Base-by-base conservation (phyloP, 2,113 vertebrate species). In the Austrofundulus limnaeus region DNA sequence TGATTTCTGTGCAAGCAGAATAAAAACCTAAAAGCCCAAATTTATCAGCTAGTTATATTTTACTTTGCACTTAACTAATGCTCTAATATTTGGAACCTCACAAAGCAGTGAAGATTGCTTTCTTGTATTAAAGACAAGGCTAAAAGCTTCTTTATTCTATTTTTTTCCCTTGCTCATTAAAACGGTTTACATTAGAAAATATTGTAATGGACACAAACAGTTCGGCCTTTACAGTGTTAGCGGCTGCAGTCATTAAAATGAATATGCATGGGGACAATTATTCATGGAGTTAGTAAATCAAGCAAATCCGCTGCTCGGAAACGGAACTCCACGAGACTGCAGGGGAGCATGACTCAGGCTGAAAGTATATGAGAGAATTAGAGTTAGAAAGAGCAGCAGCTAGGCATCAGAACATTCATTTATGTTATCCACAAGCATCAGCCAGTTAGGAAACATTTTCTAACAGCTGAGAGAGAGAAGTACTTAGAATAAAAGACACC, bases 391-490 rank as follows among this genome's bases (percentile, higher is more conserved):
- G 57, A 69, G 71, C 53, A 56, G 68, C 57, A 47, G 69, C 43
- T 21, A 59, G 20, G 16, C 58, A 61, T 1, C 2, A 38, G 55
- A 28, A 60, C 46, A 69, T 46, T 66, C 61, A 67, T 42, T 42
- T 31, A 21, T 58, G 72, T 73, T 72, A 65, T 85, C 70, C 72
- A 64, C 49, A 20, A 61, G 56, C 78, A 79, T 79, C 78, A 72
- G 75, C 86, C 74, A 43, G 85, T 88, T 66, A 78, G 85, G 38
- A 69, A 65, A 55, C 53, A 52, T 46, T 77, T 71, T 80, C 85
- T 69, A 78, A 79, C 52, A 77, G 11, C 5, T 25, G 65, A 82
- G 58, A 81, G 56, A 83, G 48, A 50, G 13, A 37, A n/a, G 72
- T 64, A 23, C 38, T 89, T 83, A 84, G 72, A 45, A 76, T 20